A percentile compares a stretch with the other conserved stretches of the same genome.
Conservation (phyloP, 2,797 vertebrate species). For the Lacerta viridis region DNA sequence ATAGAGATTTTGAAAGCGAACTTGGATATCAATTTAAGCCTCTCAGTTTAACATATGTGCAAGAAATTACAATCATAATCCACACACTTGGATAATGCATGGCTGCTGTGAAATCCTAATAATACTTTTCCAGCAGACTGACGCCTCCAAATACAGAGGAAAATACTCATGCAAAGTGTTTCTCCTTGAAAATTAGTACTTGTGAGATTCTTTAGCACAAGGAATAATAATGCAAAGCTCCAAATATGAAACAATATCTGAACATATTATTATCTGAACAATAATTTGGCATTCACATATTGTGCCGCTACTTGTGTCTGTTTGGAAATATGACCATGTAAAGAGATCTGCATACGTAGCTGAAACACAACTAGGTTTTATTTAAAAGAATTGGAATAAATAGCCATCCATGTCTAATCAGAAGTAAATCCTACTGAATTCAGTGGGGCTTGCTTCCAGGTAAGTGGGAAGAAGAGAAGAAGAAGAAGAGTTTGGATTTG, state of each 20-base stretch:
- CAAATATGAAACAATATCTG: constrained; percentile 30
- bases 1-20: constrained; percentile 52
- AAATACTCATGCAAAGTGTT: constrained; percentile 44
- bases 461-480: no score
- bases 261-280: constrained; percentile 36
- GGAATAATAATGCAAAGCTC: constrained; percentile 30
- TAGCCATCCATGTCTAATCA: constrained; percentile 10
- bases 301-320: not conserved
- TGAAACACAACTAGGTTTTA: constrained; percentile 49
- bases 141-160: constrained; percentile 55
- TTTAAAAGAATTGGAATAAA: constrained; percentile 56
- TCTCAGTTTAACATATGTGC: constrained; percentile 52
- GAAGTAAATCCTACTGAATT: no score
- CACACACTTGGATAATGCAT: constrained; percentile 36
- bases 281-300: constrained; percentile 1
- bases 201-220: constrained; percentile 41
- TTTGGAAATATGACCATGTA: constrained; percentile 55
- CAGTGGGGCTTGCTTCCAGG: no score
- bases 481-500: no score
- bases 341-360: constrained; percentile 19
- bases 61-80: constrained; percentile 69
- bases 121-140: constrained; percentile 53
- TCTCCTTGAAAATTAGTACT: not conserved
- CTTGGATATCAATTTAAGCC: constrained; percentile 59
- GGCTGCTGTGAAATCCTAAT: constrained; percentile 58